A percentile compares a stretch with the other conserved stretches of the same genome.
These are phyloP conservation scores for Sinelater perroti DNA, from an alignment of 2,888 invertebrate species.

Conservation along the genomic window DNA sequence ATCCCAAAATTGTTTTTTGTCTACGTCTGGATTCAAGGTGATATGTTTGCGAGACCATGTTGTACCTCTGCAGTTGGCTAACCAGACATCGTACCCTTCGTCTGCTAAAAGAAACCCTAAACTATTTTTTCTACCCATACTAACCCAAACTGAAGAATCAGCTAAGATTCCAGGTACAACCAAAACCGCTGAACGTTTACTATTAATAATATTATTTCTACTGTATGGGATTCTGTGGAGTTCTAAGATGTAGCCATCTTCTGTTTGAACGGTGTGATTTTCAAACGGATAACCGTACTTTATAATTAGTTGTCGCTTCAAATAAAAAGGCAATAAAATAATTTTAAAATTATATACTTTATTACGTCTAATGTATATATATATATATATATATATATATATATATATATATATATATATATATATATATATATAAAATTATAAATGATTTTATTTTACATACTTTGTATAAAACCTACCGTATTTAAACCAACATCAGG, in stretches of 20 bases:
- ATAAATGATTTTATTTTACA: too few species aligned
- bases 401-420: too few species aligned
- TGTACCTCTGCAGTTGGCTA: slow-evolving; percentile 14
- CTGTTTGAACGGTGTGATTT: slow-evolving; percentile 59
- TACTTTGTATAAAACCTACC: too few species aligned
- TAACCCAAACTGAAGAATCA: slow-evolving; percentile 65
- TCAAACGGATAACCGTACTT: slow-evolving; percentile 58
- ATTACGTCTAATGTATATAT: too few species aligned
- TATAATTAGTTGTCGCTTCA: slow-evolving; percentile 56
- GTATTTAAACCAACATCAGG: too few species aligned
- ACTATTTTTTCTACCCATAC: background rate
- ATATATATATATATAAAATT: too few species aligned
- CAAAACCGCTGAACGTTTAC: slow-evolving; percentile 65
- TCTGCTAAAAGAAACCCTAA: slow-evolving; percentile 10
- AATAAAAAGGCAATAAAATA: too few species aligned
- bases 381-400: too few species aligned
- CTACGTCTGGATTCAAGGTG: background rate
- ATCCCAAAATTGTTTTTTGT: slow-evolving; percentile 3
- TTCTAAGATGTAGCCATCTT: slow-evolving; percentile 60
- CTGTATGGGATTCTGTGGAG: slow-evolving; percentile 56
- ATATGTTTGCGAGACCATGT: slow-evolving; percentile 10
- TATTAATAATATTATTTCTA: slow-evolving; percentile 36
- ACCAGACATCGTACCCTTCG: slow-evolving; percentile 23
- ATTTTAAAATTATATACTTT: too few species aligned
- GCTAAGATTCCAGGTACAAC: slow-evolving; percentile 80